Evolutionary conservation across 2,888 invertebrate genomes (phyloP).

Genomic region (Strigamia crassipes): DNA sequence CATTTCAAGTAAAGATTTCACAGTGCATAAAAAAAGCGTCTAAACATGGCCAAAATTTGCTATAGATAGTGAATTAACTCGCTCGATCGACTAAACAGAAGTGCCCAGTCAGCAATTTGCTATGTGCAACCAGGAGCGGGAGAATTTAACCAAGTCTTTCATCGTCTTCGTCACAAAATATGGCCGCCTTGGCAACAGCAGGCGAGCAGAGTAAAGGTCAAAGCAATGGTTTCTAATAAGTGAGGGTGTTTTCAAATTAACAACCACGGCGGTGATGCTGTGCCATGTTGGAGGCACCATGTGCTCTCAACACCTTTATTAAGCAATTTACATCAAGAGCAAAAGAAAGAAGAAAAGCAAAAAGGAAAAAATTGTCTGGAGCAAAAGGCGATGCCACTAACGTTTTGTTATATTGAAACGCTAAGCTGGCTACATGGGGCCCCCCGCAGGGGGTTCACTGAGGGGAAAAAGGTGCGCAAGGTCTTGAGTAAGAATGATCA

Average conservation of each 20-base stretch:
- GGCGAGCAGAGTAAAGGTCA: slow-evolving; percentile 42
- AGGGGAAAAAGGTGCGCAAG: neutral
- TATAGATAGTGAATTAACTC: no score
- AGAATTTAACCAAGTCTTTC: neutral
- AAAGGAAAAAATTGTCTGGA: slow-evolving; percentile 15
- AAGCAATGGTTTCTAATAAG: slow-evolving; percentile 45
- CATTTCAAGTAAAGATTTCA: no score
- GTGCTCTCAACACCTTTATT: slow-evolving; percentile 43
- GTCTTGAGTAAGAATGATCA: neutral
- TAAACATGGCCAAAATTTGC: neutral
- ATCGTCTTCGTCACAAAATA: neutral
- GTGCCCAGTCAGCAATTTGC: neutral
- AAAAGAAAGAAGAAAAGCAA: neutral
- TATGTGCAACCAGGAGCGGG: neutral
- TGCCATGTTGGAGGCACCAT: slow-evolving; percentile 37
- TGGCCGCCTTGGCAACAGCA: slow-evolving; percentile 42
- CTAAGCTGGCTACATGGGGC: neutral
- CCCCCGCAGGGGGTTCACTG: neutral
- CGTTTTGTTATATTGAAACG: neutral
- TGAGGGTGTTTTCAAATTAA: slow-evolving; percentile 45
- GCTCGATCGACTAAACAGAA: no score
- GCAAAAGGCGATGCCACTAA: neutral
- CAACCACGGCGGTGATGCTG: slow-evolving; percentile 4
- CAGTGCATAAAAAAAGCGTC: neutral
- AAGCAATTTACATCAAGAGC: slow-evolving; percentile 42